phyloP scores from a whole-genome alignment of 2,113 vertebrate species.

The Eolophus roseicapilla region DNA sequence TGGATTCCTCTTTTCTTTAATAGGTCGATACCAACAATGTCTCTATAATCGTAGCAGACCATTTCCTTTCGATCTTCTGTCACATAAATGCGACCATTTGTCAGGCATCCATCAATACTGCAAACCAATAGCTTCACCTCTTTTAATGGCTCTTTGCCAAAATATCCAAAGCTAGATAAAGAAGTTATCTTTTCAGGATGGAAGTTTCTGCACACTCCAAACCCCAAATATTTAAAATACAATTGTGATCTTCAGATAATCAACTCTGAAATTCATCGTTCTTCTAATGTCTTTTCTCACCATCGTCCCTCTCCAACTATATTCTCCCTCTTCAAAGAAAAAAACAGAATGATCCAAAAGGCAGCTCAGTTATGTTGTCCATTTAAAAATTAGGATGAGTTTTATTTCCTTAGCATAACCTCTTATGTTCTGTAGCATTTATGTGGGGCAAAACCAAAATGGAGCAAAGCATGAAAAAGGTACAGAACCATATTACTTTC shows the following conservation, averaged over 20 bases:
- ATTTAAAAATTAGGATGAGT: background rate
- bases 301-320: background rate
- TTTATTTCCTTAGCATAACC: background rate
- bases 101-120: slow-evolving; percentile 86
- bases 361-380: background rate
- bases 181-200: slow-evolving; percentile 41
- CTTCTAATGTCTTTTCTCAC: background rate
- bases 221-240: background rate
- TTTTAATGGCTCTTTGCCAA: slow-evolving; percentile 81
- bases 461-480: background rate
- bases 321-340: background rate
- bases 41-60: slow-evolving; percentile 81
- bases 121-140: slow-evolving; percentile 86
- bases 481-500: background rate
- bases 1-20: slow-evolving; percentile 81
- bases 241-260: background rate
- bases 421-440: background rate
- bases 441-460: background rate
- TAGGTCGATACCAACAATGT: slow-evolving; percentile 77
- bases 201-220: background rate
- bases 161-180: slow-evolving; percentile 89
- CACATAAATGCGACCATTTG: slow-evolving; percentile 83
- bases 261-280: background rate
- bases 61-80: slow-evolving; percentile 81
- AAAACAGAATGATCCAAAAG: background rate